Evolutionary conservation across 2,888 invertebrate species (phyloP).

Genomic region (Ischnura elegans): DNA sequence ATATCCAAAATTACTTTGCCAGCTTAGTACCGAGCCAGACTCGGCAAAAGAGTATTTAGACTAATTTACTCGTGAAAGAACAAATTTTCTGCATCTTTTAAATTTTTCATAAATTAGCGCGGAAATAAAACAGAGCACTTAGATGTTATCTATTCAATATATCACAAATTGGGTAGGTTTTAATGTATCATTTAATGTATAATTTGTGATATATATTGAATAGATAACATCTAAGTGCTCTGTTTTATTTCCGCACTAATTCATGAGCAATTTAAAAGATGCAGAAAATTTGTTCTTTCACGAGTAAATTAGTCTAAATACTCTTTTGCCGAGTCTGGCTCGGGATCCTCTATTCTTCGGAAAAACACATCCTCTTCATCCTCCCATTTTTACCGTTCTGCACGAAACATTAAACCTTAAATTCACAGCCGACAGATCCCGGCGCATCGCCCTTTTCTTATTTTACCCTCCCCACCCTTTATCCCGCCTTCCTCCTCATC

Average conservation of each 20-base stretch:
- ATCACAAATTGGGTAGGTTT: too few relatives aligned
- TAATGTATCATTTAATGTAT: too few relatives aligned
- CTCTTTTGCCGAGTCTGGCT: neutral
- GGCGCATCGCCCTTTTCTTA: neutral
- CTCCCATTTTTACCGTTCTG: slow-evolving; percentile 5
- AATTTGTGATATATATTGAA: too few relatives aligned
- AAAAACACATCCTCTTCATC: neutral
- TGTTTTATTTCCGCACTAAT: too few relatives aligned
- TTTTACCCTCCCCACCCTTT: neutral
- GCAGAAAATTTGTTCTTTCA: neutral
- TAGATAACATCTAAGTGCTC: too few relatives aligned
- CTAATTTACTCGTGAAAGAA: neutral
- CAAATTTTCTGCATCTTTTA: neutral
- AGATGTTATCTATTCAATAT: too few relatives aligned
- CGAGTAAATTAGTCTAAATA: neutral
- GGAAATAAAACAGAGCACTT: too few relatives aligned
- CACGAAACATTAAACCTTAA: slow-evolving; percentile 39
- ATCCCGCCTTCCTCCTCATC: slow-evolving; percentile 42
- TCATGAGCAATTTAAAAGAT: neutral
- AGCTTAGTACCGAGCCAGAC: neutral
- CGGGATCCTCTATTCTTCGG: neutral
- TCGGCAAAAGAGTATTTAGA: neutral
- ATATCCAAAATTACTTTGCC: too few relatives aligned
- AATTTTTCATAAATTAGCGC: too few relatives aligned
- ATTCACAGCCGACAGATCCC: slow-evolving; percentile 34